phyloP scores from a whole-genome alignment of 2,113 vertebrate species.

The Gorsachius goisagi region DNA sequence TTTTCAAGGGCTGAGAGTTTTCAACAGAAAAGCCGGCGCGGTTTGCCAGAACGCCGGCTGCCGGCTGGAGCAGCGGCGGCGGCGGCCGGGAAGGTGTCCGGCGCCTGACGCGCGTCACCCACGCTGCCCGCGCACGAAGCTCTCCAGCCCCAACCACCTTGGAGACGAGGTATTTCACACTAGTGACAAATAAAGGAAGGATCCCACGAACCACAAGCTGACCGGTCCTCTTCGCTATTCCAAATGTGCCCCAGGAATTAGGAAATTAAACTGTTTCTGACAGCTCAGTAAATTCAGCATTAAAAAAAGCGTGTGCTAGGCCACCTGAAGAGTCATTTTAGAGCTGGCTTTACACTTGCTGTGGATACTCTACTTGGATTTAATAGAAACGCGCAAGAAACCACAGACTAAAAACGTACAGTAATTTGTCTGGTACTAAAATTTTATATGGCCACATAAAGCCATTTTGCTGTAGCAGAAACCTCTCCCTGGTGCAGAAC shows the following conservation, averaged over 20 bases:
- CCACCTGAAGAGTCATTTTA: conserved; percentile 13
- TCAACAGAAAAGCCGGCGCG: background rate
- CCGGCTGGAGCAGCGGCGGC: background rate
- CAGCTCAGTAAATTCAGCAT: background rate
- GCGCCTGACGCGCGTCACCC: background rate
- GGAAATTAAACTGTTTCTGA: background rate
- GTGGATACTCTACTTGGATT: background rate
- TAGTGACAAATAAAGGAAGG: background rate
- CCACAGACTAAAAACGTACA: background rate
- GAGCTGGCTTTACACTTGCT: background rate
- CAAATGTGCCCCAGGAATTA: background rate
- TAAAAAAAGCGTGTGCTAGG: background rate
- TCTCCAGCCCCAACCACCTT: accelerated
- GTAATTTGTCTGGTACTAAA: conserved; percentile 30
- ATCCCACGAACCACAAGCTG: background rate
- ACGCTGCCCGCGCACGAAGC: background rate
- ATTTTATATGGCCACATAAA: conserved; percentile 41
- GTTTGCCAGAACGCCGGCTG: background rate
- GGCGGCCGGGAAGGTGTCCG: background rate
- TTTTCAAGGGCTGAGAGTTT: background rate
- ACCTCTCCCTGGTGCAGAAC: background rate
- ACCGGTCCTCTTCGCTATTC: background rate
- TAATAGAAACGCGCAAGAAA: background rate
- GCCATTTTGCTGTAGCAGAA: conserved; percentile 10
- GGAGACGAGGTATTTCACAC: background rate